These are phyloP conservation scores for Crocuta crocuta DNA, from an alignment of 2,113 vertebrate species.

Conservation along the genomic window DNA sequence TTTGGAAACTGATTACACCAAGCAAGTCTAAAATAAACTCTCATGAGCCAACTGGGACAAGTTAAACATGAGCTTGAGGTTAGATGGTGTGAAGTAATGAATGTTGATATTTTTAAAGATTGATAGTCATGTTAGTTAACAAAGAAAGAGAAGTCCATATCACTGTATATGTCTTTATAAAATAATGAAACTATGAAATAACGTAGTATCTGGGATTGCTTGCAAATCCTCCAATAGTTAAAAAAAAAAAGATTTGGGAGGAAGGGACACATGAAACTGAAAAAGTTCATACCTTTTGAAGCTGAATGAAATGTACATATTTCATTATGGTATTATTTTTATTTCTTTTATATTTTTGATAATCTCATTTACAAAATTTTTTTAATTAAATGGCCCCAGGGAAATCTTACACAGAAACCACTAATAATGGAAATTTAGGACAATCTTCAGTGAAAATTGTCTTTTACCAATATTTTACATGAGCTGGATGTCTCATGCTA, in stretches of 20 bases:
- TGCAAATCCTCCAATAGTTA: background rate
- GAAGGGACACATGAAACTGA: background rate
- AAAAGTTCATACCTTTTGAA: background rate
- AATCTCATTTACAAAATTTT: background rate
- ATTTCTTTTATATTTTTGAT: background rate
- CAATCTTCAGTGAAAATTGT: slow-evolving; percentile 36
- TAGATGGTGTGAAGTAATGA: background rate
- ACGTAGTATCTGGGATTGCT: background rate
- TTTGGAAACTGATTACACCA: background rate
- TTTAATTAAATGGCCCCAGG: background rate
- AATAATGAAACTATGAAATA: background rate
- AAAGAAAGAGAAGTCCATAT: background rate
- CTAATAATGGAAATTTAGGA: slow-evolving; percentile 19
- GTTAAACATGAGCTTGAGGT: background rate
- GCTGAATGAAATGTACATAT: background rate
- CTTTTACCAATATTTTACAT: background rate
- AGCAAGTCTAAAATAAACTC: background rate
- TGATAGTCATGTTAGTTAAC: background rate
- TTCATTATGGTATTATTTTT: background rate
- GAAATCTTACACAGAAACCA: background rate
- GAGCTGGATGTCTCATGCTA: background rate
- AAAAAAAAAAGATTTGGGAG: background rate
- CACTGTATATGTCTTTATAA: background rate
- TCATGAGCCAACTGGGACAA: background rate
- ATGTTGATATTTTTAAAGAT: background rate